phyloP scores from a whole-genome alignment of 1,140 invertebrate species.

The Teleogryllus occipitalis region DNA sequence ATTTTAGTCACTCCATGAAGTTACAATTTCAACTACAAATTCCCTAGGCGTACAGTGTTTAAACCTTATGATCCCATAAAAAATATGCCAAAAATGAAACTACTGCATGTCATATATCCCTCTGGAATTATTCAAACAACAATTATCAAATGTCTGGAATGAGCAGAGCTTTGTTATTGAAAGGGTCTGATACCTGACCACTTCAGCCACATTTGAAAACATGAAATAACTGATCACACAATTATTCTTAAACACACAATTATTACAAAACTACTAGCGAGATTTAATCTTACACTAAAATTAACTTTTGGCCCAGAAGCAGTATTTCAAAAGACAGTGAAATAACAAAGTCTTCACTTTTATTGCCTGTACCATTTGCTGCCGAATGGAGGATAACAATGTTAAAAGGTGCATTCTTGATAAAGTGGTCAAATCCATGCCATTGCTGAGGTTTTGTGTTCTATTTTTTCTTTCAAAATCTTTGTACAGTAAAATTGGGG shows the following conservation, averaged over 20 bases:
- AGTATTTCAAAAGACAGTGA: conserved; percentile 2
- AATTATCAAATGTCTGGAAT: conserved; percentile 22
- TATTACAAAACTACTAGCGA: conserved; percentile 19
- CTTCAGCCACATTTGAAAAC: conserved; percentile 13
- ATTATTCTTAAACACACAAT: conserved; percentile 20
- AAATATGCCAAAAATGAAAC: conserved; percentile 17
- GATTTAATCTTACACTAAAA: conserved; percentile 13
- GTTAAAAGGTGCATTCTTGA: conserved; percentile 15
- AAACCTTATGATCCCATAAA: conserved; percentile 14
- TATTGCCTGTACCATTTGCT: conserved; percentile 14
- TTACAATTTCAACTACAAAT: conserved; percentile 20
- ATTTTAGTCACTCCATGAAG: conserved; percentile 20
- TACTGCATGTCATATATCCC: conserved; percentile 12
- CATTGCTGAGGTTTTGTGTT: conserved; percentile 14
- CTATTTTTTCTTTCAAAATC: conserved; percentile 16
- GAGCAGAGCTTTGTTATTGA: conserved; percentile 18
- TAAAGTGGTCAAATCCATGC: conserved; percentile 16
- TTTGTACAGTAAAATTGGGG: conserved; percentile 23
- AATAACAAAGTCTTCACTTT: conserved; percentile 9
- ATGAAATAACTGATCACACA: conserved; percentile 16
- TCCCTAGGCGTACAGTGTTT: conserved; percentile 15
- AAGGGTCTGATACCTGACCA: conserved; percentile 11
- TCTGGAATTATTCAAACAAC: conserved; percentile 9
- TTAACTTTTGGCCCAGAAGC: not conserved
- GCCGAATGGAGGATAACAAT: conserved; percentile 13